Base-by-base conservation (phyloP, 1,140 invertebrate genomes). In the Zaprionus africanus region DNA sequence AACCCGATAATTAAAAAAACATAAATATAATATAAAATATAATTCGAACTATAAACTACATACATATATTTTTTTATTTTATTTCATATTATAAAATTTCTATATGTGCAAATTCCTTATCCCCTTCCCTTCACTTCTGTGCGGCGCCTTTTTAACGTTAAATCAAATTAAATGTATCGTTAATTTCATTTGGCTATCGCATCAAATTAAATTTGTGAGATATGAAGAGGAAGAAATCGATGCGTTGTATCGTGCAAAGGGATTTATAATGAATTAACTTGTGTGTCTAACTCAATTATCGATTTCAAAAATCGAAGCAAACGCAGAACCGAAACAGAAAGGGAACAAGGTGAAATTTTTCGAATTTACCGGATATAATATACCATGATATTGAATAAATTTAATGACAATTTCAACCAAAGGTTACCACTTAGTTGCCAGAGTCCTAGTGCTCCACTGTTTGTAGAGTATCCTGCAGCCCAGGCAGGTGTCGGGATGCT, bases 221-320 rank as follows among this genome's bases (percentile, higher is more conserved):
- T 5, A 17, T 60, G 66, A 62, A 51, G 74, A 63, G 4, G 58
- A n/a, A 17, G n/a, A 17, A 17, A 46, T 7, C 6, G n/a, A 17
- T 34, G 31, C 9, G 9, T 11, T 34, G 9, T 34, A 34, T 34
- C 9, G 3, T 34, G 31, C 15, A 46, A 15, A 46, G 38, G 28
- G 28, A 43, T 51, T 61, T 75, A 82, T 85, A 85, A 85, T 85
- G 81, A 71, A 85, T 79, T 82, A 81, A 85, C 86, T 85, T 85
- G 81, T 85, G 77, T 67, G 64, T 69, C 81, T 85, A 85, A 85
- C 63, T 63, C 69, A 86, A 85, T 85, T 85, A 82, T 62, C 75
- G 54, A 58, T n/a, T 76, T 70, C 46, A 66, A 79, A 85, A 85
- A 78, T 81, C 70, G 82, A 75, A 78, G 66, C n/a, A n/a, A n/a